phyloP scores from a whole-genome alignment of 2,797 vertebrate species.

The Chiroxiphia lanceolata region DNA sequence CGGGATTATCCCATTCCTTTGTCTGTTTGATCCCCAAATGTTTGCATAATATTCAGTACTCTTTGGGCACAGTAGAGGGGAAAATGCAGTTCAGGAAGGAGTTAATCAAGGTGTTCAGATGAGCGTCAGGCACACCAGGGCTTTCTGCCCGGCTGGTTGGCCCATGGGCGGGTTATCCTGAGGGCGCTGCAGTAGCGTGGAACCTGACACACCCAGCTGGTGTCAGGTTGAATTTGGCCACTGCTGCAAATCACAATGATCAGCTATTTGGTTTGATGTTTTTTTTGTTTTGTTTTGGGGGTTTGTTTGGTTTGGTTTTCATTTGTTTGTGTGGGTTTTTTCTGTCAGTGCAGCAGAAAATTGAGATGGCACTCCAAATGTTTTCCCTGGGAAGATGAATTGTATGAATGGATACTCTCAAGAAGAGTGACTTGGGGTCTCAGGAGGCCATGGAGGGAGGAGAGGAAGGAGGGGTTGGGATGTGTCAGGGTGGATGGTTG shows the following conservation, averaged over 20 bases:
- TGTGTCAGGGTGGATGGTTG: background rate
- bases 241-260: background rate
- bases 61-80: background rate
- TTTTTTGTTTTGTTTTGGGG: background rate
- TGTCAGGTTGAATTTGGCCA: background rate
- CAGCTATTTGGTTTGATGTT: background rate
- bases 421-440: background rate
- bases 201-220: background rate
- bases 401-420: background rate
- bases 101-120: background rate
- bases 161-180: rapidly evolving
- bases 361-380: background rate
- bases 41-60: rapidly evolving
- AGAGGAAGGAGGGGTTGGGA: background rate
- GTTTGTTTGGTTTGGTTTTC: background rate
- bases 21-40: background rate
- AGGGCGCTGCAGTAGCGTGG: background rate
- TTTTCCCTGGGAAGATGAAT: background rate
- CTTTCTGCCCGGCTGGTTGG: background rate
- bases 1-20: background rate
- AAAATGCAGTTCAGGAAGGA: background rate
- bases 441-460: background rate
- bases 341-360: background rate
- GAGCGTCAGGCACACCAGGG: rapidly evolving
- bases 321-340: background rate